Percentiles rank a stretch among this genome's conserved stretches.
phyloP scores from a whole-genome alignment of 2,113 vertebrate genomes.

The Oxyruncus cristatus region DNA sequence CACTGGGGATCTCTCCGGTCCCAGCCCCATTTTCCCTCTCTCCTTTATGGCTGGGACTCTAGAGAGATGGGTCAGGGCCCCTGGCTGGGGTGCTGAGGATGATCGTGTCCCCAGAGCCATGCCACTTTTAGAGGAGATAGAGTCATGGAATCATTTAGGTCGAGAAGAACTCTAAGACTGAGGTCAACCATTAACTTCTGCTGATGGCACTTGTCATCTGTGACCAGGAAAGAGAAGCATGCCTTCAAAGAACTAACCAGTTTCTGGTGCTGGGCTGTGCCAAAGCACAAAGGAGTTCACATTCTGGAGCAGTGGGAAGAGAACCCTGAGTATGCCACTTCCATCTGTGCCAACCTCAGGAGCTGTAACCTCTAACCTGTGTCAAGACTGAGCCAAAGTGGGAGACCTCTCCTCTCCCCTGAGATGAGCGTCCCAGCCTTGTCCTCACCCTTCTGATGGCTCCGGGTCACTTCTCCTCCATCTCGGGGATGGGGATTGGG shows the following conservation, averaged over 20 bases:
- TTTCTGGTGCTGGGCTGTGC: not conserved
- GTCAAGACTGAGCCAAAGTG: not conserved
- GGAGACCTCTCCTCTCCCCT: not conserved
- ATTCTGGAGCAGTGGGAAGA: not conserved
- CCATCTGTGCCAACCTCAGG: rapidly evolving
- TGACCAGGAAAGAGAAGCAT: not conserved
- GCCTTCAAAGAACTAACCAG: not conserved
- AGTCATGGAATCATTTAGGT: not conserved
- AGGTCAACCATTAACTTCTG: not conserved
- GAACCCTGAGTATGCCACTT: not conserved
- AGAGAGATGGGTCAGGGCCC: not conserved
- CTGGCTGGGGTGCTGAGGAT: not conserved
- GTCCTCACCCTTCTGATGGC: rapidly evolving
- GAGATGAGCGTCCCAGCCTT: not conserved
- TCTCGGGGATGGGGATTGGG: rapidly evolving
- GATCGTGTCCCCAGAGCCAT: rapidly evolving
- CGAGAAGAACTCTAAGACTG: not conserved
- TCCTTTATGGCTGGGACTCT: not conserved
- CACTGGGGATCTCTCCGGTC: not conserved
- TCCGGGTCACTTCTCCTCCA: not conserved
- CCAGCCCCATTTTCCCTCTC: not conserved
- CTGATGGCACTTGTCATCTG: not conserved
- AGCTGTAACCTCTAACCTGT: not conserved
- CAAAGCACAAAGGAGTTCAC: rapidly evolving
- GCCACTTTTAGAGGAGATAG: not conserved